Percentiles rank a stretch among this genome's conserved stretches.
Conservation (phyloP, 1,140 invertebrate species). For the Diabrotica undecimpunctata region DNA sequence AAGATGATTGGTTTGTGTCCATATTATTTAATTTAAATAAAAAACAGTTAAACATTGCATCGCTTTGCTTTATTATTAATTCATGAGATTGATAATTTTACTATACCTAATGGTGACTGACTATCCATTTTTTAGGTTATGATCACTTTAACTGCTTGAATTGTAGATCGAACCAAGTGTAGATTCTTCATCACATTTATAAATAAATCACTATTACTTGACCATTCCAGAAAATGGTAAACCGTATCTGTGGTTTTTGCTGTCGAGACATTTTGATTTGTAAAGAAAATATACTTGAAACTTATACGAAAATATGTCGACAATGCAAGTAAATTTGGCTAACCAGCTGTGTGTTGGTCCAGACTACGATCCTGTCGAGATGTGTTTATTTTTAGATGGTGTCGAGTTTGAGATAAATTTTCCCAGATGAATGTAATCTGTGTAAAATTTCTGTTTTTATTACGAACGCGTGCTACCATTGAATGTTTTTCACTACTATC, state of each 20-base stretch:
- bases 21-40: too few species aligned
- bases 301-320: background rate
- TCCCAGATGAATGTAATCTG: background rate
- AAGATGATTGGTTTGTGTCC: too few species aligned
- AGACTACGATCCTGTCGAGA: background rate
- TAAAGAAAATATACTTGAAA: background rate
- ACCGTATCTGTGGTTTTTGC: slow-evolving; percentile 53
- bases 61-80: too few species aligned
- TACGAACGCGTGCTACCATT: too few species aligned
- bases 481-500: too few species aligned
- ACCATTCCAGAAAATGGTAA: slow-evolving; percentile 56
- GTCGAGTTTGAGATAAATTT: background rate
- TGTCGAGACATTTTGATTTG: slow-evolving; percentile 51
- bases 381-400: slow-evolving; percentile 8
- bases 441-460: background rate
- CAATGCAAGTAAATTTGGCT: background rate
- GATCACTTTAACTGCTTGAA: too few species aligned
- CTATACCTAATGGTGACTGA: too few species aligned
- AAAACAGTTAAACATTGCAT: too few species aligned
- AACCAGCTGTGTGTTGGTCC: background rate
- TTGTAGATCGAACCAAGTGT: too few species aligned
- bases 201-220: slow-evolving; percentile 46
- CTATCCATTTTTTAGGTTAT: too few species aligned
- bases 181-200: slow-evolving; percentile 17
- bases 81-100: too few species aligned